Evolutionary conservation across 1,140 invertebrate genomes (phyloP).

Genomic region (Heliconius nattereri): DNA sequence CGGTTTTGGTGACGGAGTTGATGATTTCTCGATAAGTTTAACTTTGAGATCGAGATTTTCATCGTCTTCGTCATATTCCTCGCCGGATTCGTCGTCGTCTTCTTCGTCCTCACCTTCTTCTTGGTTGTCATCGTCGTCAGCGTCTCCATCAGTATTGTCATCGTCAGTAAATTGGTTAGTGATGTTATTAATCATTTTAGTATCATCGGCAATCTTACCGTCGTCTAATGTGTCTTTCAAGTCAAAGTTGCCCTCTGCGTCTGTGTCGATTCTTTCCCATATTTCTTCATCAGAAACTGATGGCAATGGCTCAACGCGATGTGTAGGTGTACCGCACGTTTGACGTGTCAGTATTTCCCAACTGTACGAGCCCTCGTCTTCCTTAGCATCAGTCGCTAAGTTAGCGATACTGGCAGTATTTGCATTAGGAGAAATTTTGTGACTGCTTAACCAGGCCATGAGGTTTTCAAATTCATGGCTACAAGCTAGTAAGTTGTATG

Average conservation of each 20-base stretch:
- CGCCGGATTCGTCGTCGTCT: conserved; percentile 55
- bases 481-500: conserved; percentile 85
- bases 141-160: conserved; percentile 42
- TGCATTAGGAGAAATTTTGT: conserved; percentile 74
- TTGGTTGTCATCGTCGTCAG: conserved; percentile 56
- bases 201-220: conserved; percentile 64
- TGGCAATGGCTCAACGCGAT: conserved; percentile 62
- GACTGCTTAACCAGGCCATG: conserved; percentile 81
- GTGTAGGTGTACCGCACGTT: conserved; percentile 63
- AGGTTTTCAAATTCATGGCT: conserved; percentile 82
- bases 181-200: conserved; percentile 51
- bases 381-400: conserved; percentile 70
- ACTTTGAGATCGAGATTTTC: conserved; percentile 69
- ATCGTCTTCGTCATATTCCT: conserved; percentile 63
- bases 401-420: conserved; percentile 74
- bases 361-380: conserved; percentile 60
- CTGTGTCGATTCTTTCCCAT: conserved; percentile 81
- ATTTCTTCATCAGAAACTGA: conserved; percentile 75
- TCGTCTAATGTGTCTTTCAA: conserved; percentile 71
- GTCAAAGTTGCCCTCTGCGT: conserved; percentile 67
- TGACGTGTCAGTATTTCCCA: conserved; percentile 76
- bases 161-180: conserved; percentile 36
- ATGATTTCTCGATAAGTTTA: conserved; percentile 62
- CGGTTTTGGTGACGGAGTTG: conserved; percentile 42
- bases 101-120: conserved; percentile 65